phyloP scores from a whole-genome alignment of 2,113 vertebrate genomes.

The Regulus satrapa region DNA sequence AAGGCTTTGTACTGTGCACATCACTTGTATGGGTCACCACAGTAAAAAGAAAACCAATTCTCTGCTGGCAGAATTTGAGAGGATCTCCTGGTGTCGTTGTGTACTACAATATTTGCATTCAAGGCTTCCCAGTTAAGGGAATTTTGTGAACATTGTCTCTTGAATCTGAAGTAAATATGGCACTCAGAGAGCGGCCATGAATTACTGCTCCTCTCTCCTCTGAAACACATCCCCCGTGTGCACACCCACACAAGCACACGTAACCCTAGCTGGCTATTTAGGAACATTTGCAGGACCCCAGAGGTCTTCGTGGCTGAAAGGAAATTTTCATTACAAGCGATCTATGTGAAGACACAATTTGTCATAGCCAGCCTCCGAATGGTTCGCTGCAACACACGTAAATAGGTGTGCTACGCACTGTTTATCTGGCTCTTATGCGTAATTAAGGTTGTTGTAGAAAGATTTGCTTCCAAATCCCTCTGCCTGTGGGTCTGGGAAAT shows the following conservation, averaged over 20 bases:
- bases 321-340: neutral
- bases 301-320: neutral
- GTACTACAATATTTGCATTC: neutral
- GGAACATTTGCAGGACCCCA: neutral
- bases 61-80: neutral
- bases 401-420: neutral
- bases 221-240: neutral
- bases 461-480: neutral
- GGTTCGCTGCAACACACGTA: neutral
- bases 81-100: neutral
- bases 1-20: neutral
- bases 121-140: neutral
- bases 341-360: neutral
- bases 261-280: neutral
- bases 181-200: neutral
- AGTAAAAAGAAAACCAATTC: neutral
- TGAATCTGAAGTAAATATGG: neutral
- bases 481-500: neutral
- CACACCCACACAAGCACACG: neutral
- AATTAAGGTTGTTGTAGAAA: slow-evolving; percentile 24
- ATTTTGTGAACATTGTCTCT: neutral
- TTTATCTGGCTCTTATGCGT: neutral
- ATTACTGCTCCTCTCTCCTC: neutral
- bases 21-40: neutral
- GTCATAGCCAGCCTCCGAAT: neutral